Conservation (phyloP, 2,888 invertebrate species). For the Watsonalla cultraria region DNA sequence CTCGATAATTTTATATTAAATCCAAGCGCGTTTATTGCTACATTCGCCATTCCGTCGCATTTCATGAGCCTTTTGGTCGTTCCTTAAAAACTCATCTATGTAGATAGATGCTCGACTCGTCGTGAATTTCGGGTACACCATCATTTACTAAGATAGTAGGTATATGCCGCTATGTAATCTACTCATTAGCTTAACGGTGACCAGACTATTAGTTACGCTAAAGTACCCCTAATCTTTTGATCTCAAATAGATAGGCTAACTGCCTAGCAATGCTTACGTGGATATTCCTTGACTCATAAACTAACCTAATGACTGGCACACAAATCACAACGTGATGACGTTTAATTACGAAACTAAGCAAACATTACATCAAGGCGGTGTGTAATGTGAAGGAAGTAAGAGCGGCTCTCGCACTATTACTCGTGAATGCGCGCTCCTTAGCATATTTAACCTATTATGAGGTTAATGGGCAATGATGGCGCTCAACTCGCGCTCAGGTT, state of each 20-base stretch:
- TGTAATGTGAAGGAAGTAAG: conserved; percentile 28
- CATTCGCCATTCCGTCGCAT: conserved; percentile 19
- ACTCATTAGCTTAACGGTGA: no score
- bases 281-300: background rate
- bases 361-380: conserved; percentile 6
- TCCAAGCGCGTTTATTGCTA: conserved; percentile 30
- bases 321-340: background rate
- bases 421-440: conserved; percentile 52
- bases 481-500: conserved; percentile 35
- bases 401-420: conserved; percentile 40
- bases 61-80: conserved; percentile 6
- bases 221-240: no score
- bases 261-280: no score
- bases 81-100: background rate
- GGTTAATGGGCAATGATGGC: conserved; percentile 67
- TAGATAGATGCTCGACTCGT: no score
- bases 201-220: background rate
- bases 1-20: conserved; percentile 31
- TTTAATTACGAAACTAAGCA: background rate
- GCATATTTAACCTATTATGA: conserved; percentile 70
- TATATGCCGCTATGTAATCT: no score
- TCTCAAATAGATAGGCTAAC: no score
- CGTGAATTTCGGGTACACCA: no score
- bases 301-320: background rate
- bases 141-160: no score